Evolutionary conservation across 2,113 vertebrate species (phyloP).

Genomic region (Heterotis niloticus): DNA sequence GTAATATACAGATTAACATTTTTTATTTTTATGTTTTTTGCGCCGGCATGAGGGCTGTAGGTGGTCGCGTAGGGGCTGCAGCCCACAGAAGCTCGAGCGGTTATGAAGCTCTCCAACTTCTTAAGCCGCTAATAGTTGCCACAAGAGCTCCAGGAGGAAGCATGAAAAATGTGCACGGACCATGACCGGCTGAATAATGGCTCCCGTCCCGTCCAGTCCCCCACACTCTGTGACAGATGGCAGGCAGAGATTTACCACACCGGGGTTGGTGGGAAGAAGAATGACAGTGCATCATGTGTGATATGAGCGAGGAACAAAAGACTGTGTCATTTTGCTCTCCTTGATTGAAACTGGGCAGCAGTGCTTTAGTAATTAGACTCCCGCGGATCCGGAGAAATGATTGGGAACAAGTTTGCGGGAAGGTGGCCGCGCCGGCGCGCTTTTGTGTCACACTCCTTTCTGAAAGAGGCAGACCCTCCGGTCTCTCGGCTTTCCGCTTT

Average conservation of each 20-base stretch:
- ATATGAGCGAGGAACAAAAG: conserved; percentile 49
- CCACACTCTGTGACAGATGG: conserved; percentile 59
- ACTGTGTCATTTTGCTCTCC: conserved; percentile 44
- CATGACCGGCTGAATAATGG: conserved; percentile 64
- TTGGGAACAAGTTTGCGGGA: conserved; percentile 29
- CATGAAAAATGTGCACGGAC: conserved; percentile 67
- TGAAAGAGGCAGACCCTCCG: neutral
- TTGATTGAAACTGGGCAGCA: conserved; percentile 47
- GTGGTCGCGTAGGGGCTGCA: conserved; percentile 31
- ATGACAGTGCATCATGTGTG: conserved; percentile 53
- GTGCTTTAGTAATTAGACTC: conserved; percentile 48
- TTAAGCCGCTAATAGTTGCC: conserved; percentile 53
- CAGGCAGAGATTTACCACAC: conserved; percentile 48
- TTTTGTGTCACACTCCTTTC: conserved; percentile 25
- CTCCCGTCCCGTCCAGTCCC: conserved; percentile 38
- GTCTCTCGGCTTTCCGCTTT: conserved; percentile 14
- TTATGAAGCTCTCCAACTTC: conserved; percentile 40
- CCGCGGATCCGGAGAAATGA: conserved; percentile 41
- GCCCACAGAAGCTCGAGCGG: conserved; percentile 55
- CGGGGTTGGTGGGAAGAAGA: conserved; percentile 43
- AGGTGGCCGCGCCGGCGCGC: conserved; percentile 8
- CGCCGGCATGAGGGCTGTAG: neutral
- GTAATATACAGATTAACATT: neutral
- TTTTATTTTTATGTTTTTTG: neutral
- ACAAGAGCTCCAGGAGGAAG: conserved; percentile 53